These are phyloP conservation scores for Melopsittacus undulatus DNA, from an alignment of 2,797 vertebrate species.

Conservation along the genomic window DNA sequence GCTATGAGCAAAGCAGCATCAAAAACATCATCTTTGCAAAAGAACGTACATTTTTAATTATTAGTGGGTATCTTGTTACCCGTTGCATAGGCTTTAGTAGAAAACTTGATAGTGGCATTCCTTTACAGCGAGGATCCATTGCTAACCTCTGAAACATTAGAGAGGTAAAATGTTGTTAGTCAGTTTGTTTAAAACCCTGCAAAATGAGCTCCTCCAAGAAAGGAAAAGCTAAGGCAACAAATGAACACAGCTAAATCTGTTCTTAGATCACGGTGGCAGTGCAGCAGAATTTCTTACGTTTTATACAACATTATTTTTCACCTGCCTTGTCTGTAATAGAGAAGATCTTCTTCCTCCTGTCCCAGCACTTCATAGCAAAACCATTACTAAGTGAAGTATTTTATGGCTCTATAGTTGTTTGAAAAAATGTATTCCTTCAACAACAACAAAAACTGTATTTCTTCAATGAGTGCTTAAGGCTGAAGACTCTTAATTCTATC, in stretches of 20 bases:
- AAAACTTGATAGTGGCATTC: constrained; percentile 98
- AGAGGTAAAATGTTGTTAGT: constrained; percentile 47
- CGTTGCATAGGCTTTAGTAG: constrained; percentile 98
- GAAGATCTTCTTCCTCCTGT: neutral
- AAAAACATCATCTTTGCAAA: neutral
- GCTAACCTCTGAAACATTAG: constrained; percentile 87
- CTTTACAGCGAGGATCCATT: constrained; percentile 96
- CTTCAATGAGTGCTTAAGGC: neutral
- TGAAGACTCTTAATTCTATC: neutral
- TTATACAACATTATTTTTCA: neutral
- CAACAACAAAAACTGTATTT: neutral
- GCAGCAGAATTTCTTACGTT: neutral
- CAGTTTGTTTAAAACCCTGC: neutral
- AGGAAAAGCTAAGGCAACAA: neutral
- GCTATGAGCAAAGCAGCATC: constrained; percentile 29
- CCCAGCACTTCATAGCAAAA: neutral
- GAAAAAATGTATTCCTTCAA: neutral
- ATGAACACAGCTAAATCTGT: neutral
- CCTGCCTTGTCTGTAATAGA: neutral
- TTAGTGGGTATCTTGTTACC: constrained; percentile 96
- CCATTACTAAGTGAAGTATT: neutral
- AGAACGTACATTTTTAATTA: constrained; percentile 94
- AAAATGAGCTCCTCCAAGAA: neutral
- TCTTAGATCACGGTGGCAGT: neutral
- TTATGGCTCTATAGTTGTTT: neutral